A percentile compares a stretch with the other conserved stretches of the same genome.
Conservation (phyloP, 53 echinoderm and acorn worm species). For the Paracentrotus lividus region DNA sequence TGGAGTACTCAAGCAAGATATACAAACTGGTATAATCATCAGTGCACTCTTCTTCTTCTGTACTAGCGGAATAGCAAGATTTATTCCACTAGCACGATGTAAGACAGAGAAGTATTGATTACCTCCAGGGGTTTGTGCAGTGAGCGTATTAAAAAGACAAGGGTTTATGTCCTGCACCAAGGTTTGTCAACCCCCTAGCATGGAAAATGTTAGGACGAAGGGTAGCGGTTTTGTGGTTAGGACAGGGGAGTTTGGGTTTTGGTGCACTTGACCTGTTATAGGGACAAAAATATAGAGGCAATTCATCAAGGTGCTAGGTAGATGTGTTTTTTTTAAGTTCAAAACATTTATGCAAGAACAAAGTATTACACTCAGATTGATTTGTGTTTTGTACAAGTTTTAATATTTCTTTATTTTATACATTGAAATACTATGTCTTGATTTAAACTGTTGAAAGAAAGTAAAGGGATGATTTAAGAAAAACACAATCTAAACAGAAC, state of each 20-base stretch:
- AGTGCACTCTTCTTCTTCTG: slow-evolving; percentile 6
- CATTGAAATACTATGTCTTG: too few species aligned
- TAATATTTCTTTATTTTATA: not conserved
- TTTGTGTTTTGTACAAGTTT: not conserved
- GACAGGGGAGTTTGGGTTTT: slow-evolving; percentile 26
- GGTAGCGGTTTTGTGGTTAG: slow-evolving; percentile 28
- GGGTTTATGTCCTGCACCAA: slow-evolving; percentile 37
- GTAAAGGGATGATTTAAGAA: too few species aligned
- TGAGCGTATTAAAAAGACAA: slow-evolving; percentile 48
- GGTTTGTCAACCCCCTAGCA: slow-evolving; percentile 25
- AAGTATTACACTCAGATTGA: not conserved
- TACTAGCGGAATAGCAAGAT: slow-evolving; percentile 36
- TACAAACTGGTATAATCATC: slow-evolving; percentile 23
- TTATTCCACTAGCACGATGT: slow-evolving; percentile 41
- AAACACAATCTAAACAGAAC: too few species aligned
- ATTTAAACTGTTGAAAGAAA: too few species aligned
- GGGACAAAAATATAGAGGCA: slow-evolving; percentile 15
- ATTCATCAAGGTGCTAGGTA: not conserved
- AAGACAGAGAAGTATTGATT: slow-evolving; percentile 44
- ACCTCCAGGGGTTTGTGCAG: slow-evolving; percentile 55
- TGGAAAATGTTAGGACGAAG: not conserved
- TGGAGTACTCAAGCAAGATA: not conserved
- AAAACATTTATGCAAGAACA: not conserved
- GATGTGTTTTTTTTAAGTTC: not conserved
- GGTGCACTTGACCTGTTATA: slow-evolving; percentile 47